These are phyloP conservation scores for Brachionus rubens DNA, from an alignment of 1,140 invertebrate genomes.

Conservation along the genomic window DNA sequence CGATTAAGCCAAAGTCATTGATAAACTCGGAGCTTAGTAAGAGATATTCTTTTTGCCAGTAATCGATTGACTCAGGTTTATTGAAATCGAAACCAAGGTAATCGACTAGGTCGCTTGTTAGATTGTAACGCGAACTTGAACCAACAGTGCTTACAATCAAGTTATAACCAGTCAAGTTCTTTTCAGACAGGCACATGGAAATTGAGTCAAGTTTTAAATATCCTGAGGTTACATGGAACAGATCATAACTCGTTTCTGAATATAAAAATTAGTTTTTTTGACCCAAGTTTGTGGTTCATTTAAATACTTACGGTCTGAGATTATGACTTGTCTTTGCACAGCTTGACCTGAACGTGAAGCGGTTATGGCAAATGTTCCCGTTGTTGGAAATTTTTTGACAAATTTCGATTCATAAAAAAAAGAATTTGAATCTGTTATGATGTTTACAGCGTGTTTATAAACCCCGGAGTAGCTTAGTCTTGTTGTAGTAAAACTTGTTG, in stretches of 20 bases:
- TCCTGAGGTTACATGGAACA: neutral
- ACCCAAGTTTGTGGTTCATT: too few relatives aligned
- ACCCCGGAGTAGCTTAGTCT: neutral
- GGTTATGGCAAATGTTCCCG: neutral
- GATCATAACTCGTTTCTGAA: too few relatives aligned
- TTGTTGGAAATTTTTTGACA: neutral
- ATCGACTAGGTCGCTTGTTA: neutral
- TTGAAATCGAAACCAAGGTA: neutral
- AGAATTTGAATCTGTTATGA: neutral
- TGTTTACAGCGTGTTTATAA: neutral
- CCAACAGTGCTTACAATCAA: neutral
- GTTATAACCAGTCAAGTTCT: neutral
- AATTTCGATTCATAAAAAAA: neutral
- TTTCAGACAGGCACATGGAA: neutral
- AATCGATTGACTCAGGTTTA: neutral
- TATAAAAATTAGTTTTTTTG: too few relatives aligned
- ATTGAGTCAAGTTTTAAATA: neutral
- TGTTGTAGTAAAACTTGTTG: neutral
- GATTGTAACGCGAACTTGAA: neutral
- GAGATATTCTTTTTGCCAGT: neutral
- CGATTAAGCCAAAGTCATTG: neutral
- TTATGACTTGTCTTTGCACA: neutral
- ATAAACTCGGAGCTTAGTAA: neutral
- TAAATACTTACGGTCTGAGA: neutral
- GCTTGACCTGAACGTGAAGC: neutral